Evolutionary conservation across 2,113 vertebrate genomes (phyloP).

Genomic region (Rallus limicola): DNA sequence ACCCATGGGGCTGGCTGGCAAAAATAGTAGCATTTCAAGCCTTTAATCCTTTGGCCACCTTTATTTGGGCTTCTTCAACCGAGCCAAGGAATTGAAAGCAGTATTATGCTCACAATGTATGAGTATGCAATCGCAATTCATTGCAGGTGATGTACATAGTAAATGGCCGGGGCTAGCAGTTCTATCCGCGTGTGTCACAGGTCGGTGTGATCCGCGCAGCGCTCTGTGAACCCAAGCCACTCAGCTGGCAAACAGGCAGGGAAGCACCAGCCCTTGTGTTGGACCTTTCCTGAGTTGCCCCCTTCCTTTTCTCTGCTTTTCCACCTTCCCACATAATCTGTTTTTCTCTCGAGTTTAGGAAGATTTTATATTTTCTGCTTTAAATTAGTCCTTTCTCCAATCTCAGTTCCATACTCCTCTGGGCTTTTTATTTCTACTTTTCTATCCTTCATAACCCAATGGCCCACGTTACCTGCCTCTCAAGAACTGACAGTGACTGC

Average conservation of each 20-base stretch:
- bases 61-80: neutral
- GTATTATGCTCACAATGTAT: neutral
- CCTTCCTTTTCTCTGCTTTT: neutral
- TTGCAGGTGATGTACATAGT: neutral
- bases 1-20: neutral
- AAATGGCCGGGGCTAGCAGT: neutral
- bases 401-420: neutral
- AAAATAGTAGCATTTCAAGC: neutral
- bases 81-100: neutral
- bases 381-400: neutral
- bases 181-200: too few species aligned
- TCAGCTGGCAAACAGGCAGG: neutral
- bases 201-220: neutral
- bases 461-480: neutral
- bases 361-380: neutral
- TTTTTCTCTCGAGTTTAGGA: neutral
- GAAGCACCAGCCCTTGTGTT: neutral
- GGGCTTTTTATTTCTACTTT: neutral
- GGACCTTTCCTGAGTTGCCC: neutral
- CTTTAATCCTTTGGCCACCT: neutral
- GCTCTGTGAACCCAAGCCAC: accelerated
- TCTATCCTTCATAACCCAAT: neutral
- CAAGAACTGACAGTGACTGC: neutral
- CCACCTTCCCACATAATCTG: accelerated
- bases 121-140: neutral